These are phyloP conservation scores for Pseudochirops cupreus DNA, from an alignment of 2,797 vertebrate species.

Conservation along the genomic window DNA sequence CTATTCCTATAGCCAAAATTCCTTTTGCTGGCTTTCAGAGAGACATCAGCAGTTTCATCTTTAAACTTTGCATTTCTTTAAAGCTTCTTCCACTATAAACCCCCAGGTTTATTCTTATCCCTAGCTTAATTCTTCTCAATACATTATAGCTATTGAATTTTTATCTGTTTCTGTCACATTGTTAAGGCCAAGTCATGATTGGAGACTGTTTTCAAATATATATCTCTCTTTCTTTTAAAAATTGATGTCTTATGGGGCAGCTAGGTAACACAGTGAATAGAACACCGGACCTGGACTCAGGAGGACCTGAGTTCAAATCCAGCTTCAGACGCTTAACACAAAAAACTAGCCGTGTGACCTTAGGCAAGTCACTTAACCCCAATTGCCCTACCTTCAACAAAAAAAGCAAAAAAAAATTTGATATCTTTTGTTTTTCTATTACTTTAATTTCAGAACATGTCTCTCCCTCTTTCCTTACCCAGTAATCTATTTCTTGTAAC, in stretches of 20 bases:
- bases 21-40: background rate
- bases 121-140: background rate
- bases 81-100: background rate
- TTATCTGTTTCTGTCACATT: background rate
- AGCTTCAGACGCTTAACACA: too few species aligned
- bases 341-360: too few species aligned
- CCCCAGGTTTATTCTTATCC: too few species aligned
- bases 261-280: too few species aligned
- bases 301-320: too few species aligned
- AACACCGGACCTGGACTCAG: too few species aligned
- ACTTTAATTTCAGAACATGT: background rate
- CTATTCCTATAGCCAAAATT: background rate
- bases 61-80: background rate
- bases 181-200: background rate
- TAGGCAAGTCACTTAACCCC: too few species aligned
- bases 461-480: background rate
- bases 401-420: too few species aligned
- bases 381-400: too few species aligned
- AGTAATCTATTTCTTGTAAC: background rate
- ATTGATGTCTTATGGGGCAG: background rate
- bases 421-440: background rate
- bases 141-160: background rate
- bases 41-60: background rate
- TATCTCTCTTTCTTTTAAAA: background rate
- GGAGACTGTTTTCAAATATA: background rate